Evolutionary conservation across 2,888 invertebrate genomes (phyloP), one percentile per base, ranked within the genome.

Genomic region (Sesamia inferens): DNA sequence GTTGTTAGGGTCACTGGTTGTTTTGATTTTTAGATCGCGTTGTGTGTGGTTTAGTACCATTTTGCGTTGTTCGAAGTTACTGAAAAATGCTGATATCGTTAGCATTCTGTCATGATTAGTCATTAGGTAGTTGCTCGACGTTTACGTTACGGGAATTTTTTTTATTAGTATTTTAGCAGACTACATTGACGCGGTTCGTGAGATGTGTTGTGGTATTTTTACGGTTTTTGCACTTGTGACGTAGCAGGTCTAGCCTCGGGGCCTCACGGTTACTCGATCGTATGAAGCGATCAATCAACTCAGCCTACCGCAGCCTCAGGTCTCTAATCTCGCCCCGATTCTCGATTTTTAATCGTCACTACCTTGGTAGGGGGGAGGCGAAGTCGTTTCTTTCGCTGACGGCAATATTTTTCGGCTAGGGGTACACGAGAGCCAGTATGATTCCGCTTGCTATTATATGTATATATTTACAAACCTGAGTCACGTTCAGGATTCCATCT

Each of bases 261-360:
- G 77, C 79, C 79, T 79, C 77, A 64, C 79, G 74, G 79, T 74
- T 78, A 78, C 63, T 78, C 77, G 79, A 67, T 79, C 67, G 67
- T 64, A 78, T 74, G 79, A 68, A 79, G 68, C 65, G 69, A 75
- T 75, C 81, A 80, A 80, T 78, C 80, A 78, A 80, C 78, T 69
- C 64, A 48, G 44, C 47, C 68, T 69, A 66, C 68, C 80, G 62
- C 69, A 66, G 75, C 51, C 57, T 68, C 80, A 11, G 22, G 61
- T 74, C 68, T 69, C 80, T 57, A 47, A 66, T 75, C 61, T 69
- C 69, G 65, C 62, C 31, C n/a, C 19, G 19, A 57, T 69, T 48
- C 39, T 80, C 61, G 65, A 55, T 39, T 63, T 55, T 76, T 19
- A 59, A 74, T 74, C n/a, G 59, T 51, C 24, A 51, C 14, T 47